A percentile compares a stretch with the other conserved stretches of the same genome.
Evolutionary conservation across 2,888 invertebrate genomes (phyloP).

Genomic region (Hermodice carunculata): DNA sequence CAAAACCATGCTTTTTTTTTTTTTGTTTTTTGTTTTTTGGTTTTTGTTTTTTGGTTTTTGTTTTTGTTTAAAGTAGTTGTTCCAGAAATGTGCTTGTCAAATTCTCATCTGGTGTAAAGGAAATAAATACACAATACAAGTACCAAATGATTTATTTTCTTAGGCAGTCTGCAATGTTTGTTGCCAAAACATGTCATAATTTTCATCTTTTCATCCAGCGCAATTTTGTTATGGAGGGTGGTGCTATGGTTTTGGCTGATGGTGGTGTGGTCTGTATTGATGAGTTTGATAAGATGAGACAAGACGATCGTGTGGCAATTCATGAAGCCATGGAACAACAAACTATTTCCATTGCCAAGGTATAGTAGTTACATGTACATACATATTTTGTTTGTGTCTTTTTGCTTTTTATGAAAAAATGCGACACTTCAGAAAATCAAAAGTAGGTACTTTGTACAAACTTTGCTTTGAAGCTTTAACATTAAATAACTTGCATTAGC

Average conservation of each 20-base stretch:
- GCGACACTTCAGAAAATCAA: no score
- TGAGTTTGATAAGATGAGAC: conserved; percentile 99
- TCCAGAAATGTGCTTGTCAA: not conserved
- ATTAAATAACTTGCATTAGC: no score
- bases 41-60: not conserved
- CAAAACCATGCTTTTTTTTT: no score
- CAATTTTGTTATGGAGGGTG: conserved; percentile 98
- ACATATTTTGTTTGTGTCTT: not conserved
- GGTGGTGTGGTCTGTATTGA: conserved; percentile 99
- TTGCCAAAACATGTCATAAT: not conserved
- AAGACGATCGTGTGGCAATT: conserved; percentile 98
- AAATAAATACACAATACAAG: not conserved
- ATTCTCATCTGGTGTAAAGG: not conserved
- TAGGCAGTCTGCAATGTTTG: not conserved
- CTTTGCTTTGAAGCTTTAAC: no score
- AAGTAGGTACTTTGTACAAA: no score
- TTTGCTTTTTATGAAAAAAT: not conserved
- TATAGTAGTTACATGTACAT: conserved; percentile 49
- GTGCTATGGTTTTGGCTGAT: conserved; percentile 99
- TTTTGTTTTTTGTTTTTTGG: not conserved
- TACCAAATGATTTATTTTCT: not conserved
- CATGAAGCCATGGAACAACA: conserved; percentile 99
- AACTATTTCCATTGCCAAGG: conserved; percentile 98
- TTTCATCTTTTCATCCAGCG: conserved; percentile 72
- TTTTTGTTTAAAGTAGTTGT: not conserved